phyloP scores from a whole-genome alignment of 2,797 vertebrate species.

The Sebastes glaucus region DNA sequence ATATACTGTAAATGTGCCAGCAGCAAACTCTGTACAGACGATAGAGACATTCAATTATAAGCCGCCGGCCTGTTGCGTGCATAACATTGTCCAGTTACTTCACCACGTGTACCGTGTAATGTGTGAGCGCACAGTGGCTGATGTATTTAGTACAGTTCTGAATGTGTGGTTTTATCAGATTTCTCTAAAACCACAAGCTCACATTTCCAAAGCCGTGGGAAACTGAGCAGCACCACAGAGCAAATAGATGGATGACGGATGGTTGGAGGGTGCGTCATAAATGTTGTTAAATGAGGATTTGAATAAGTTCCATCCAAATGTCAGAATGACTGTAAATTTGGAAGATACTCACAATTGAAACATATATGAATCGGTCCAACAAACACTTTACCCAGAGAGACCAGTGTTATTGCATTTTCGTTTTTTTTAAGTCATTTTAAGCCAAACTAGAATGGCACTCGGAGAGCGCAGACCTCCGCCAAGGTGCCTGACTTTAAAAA shows the following conservation, averaged over 20 bases:
- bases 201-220: slow-evolving; percentile 25
- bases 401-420: too few species aligned
- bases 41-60: slow-evolving; percentile 15
- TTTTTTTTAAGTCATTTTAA: too few species aligned
- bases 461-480: too few species aligned
- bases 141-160: background rate
- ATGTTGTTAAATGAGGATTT: background rate
- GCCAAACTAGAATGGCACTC: too few species aligned
- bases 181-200: slow-evolving; percentile 14
- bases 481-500: too few species aligned
- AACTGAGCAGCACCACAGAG: slow-evolving; percentile 13
- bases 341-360: too few species aligned
- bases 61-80: slow-evolving; percentile 7
- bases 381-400: too few species aligned
- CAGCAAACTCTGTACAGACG: background rate
- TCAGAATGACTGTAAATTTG: too few species aligned
- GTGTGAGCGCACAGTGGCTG: background rate
- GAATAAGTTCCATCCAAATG: too few species aligned
- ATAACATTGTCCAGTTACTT: slow-evolving; percentile 3
- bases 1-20: background rate
- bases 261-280: background rate
- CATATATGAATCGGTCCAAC: too few species aligned
- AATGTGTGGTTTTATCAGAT: slow-evolving; percentile 7
- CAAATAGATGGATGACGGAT: slow-evolving; percentile 38
- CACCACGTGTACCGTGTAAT: background rate